These are phyloP conservation scores for Ostrea edulis DNA, from an alignment of 1,140 invertebrate genomes.

Conservation along the genomic window DNA sequence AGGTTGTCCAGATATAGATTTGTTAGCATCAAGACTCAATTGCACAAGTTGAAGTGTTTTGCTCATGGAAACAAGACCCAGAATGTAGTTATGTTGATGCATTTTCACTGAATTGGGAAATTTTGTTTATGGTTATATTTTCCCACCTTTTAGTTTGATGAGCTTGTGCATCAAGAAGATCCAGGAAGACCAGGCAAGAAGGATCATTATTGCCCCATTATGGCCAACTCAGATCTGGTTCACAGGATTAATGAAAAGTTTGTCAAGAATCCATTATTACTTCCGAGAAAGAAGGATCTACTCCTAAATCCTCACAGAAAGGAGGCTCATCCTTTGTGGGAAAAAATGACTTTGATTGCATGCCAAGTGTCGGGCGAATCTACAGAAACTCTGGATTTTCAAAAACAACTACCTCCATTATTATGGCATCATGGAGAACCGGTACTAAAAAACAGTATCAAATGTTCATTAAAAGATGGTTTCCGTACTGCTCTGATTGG, in stretches of 20 bases:
- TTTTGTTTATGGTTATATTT: constrained; percentile 43
- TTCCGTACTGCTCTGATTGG: constrained; percentile 40
- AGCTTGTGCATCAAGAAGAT: constrained; percentile 42
- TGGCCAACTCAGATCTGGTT: constrained; percentile 40
- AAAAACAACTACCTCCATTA: constrained; percentile 32
- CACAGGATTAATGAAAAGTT: constrained; percentile 1
- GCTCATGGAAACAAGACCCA: constrained; percentile 48
- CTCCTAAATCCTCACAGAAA: not conserved
- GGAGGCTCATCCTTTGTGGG: too few species aligned
- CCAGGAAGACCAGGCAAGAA: constrained; percentile 24
- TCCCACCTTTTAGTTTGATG: constrained; percentile 47
- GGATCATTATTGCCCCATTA: constrained; percentile 28
- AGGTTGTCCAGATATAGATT: constrained; percentile 46
- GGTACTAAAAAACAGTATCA: constrained; percentile 51
- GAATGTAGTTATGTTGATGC: constrained; percentile 43
- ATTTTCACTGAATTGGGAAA: constrained; percentile 47
- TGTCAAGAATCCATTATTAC: not conserved
- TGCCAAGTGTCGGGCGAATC: too few species aligned
- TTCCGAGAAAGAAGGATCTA: not conserved
- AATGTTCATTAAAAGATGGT: constrained; percentile 43
- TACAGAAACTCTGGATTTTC: constrained; percentile 53
- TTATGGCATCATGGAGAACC: constrained; percentile 46
- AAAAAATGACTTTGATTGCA: too few species aligned
- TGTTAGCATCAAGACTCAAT: constrained; percentile 51
- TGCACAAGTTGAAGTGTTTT: constrained; percentile 35